These are phyloP conservation scores for Atherinomorus stipes DNA, from an alignment of 2,113 vertebrate genomes.

Conservation along the genomic window DNA sequence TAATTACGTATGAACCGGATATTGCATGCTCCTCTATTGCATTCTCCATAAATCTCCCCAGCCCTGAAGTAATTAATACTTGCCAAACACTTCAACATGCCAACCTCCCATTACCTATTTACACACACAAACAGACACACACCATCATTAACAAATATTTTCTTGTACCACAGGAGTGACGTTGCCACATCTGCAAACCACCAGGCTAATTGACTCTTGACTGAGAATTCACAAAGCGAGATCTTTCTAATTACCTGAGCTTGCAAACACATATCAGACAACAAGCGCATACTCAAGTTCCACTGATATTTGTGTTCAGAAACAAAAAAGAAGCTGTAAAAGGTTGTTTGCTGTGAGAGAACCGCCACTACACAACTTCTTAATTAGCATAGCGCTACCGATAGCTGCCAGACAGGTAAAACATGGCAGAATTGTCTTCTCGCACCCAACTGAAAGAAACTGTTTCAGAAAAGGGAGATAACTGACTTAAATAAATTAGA, in stretches of 20 bases:
- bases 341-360: no score
- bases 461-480: no score
- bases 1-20: neutral
- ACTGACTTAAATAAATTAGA: no score
- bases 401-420: no score
- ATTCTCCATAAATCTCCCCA: slow-evolving; percentile 62
- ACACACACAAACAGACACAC: slow-evolving; percentile 25
- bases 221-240: slow-evolving; percentile 78
- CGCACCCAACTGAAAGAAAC: no score
- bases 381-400: no score
- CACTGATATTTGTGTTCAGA: no score
- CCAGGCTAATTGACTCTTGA: slow-evolving; percentile 84
- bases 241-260: slow-evolving; percentile 80
- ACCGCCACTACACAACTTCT: no score
- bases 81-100: slow-evolving; percentile 71
- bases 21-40: neutral
- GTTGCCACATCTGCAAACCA: slow-evolving; percentile 77
- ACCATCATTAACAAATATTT: slow-evolving; percentile 46
- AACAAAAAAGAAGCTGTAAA: no score
- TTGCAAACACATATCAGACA: slow-evolving; percentile 48
- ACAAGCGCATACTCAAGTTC: neutral
- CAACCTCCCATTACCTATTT: slow-evolving; percentile 2
- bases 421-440: no score
- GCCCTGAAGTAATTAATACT: slow-evolving; percentile 84
- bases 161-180: slow-evolving; percentile 72